A percentile compares a stretch with the other conserved stretches of the same genome.
phyloP scores from a whole-genome alignment of 2,797 vertebrate genomes.

The Antennarius maculatus region DNA sequence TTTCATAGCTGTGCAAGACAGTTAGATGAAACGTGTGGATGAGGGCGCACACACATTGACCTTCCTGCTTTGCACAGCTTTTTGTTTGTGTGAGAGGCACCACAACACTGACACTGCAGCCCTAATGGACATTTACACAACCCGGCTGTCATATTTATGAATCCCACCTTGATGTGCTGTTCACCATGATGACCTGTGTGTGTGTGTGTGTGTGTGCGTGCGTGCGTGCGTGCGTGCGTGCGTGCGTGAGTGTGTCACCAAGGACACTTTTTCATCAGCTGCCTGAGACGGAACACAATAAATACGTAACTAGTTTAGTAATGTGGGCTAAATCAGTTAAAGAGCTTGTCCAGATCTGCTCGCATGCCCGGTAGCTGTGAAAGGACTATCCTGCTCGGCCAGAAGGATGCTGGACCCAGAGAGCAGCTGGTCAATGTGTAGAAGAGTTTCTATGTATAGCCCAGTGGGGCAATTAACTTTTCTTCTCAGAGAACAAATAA shows the following conservation, averaged over 20 bases:
- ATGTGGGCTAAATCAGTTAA: constrained; percentile 32
- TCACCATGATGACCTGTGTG: neutral
- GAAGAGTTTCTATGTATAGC: neutral
- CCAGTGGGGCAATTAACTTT: neutral
- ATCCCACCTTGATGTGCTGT: neutral
- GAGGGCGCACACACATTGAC: constrained; percentile 22
- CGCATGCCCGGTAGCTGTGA: constrained; percentile 14
- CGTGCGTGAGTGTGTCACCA: constrained; percentile 8
- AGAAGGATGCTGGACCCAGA: constrained; percentile 5
- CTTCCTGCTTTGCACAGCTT: constrained; percentile 5
- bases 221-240: too few species aligned
- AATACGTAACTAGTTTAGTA: constrained; percentile 11
- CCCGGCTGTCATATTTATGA: constrained; percentile 42
- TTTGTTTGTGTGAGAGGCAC: constrained; percentile 31
- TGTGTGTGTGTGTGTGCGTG: neutral
- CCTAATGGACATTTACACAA: constrained; percentile 28
- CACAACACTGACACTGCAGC: constrained; percentile 26
- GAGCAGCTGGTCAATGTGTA: neutral
- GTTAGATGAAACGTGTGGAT: neutral
- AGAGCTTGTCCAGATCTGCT: constrained; percentile 32
- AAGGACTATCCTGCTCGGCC: constrained; percentile 21
- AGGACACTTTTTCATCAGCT: constrained; percentile 2
- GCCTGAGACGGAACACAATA: constrained; percentile 2
- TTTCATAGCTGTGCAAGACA: constrained; percentile 43
- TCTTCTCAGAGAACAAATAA: neutral